A percentile compares a stretch with the other conserved stretches of the same genome.
phyloP scores from a whole-genome alignment of 2,888 invertebrate genomes.

The Caenorhabditis auriculariae region DNA sequence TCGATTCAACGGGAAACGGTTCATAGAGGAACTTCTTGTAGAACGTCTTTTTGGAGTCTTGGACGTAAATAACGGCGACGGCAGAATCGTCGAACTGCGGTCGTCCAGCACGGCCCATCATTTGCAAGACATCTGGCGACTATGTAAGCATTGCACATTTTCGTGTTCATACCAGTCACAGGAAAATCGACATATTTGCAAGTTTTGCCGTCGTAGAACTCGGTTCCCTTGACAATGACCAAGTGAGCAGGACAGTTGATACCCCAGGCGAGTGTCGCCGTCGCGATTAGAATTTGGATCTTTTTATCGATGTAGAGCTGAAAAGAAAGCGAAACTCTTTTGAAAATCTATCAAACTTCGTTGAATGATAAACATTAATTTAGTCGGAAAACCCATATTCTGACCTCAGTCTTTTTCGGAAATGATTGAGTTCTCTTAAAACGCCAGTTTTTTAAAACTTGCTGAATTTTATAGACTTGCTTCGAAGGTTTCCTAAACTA shows the following conservation, averaged over 20 bases:
- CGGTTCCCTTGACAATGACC: slow-evolving; percentile 79
- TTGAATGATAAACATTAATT: too few species aligned
- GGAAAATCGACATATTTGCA: slow-evolving; percentile 98
- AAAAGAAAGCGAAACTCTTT: too few species aligned
- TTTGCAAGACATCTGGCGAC: slow-evolving; percentile 86
- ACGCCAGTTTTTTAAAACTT: too few species aligned
- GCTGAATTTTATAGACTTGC: too few species aligned
- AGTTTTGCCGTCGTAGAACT: slow-evolving; percentile 94
- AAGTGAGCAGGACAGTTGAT: slow-evolving; percentile 98
- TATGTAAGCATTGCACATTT: background rate
- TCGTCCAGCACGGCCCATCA: slow-evolving; percentile 98
- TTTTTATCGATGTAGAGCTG: slow-evolving; percentile 57
- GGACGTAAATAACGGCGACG: slow-evolving; percentile 74
- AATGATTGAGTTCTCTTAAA: too few species aligned
- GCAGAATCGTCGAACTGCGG: slow-evolving; percentile 93
- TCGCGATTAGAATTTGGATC: slow-evolving; percentile 82
- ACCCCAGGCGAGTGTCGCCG: slow-evolving; percentile 97
- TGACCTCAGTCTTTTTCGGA: too few species aligned
- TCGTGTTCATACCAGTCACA: slow-evolving; percentile 79
- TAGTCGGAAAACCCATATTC: too few species aligned
- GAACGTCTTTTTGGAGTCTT: slow-evolving; percentile 90
- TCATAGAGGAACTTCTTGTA: slow-evolving; percentile 98
- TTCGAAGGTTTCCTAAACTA: too few species aligned
- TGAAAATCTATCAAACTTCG: too few species aligned
- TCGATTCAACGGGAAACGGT: slow-evolving; percentile 97